A percentile compares a stretch with the other conserved stretches of the same genome.
Conservation (phyloP, 2,113 vertebrate species). For the Picathartes gymnocephalus region DNA sequence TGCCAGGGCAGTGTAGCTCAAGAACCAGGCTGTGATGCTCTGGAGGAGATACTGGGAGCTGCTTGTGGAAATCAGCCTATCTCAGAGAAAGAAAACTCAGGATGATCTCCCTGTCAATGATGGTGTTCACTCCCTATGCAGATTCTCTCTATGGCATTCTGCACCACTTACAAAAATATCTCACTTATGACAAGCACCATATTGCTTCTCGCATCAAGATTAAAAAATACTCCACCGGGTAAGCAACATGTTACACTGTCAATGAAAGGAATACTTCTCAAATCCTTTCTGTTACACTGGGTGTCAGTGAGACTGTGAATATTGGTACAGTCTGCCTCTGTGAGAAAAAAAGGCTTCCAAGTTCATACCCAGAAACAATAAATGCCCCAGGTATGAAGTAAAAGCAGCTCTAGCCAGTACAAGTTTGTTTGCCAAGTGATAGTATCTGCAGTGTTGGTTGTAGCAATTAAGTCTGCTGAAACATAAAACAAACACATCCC, state of each 20-base stretch:
- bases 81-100: neutral
- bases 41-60: neutral
- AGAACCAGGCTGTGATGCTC: neutral
- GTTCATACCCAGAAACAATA: conserved; percentile 32
- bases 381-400: conserved; percentile 35
- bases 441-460: conserved; percentile 25
- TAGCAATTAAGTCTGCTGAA: conserved; percentile 54
- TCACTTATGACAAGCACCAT: conserved; percentile 22
- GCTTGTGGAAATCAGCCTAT: neutral
- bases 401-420: conserved; percentile 36
- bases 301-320: neutral
- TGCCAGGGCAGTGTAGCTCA: neutral
- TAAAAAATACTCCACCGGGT: neutral
- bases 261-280: neutral
- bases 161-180: conserved; percentile 17
- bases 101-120: neutral
- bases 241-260: conserved; percentile 18
- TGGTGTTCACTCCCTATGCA: neutral
- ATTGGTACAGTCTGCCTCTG: conserved; percentile 7
- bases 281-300: neutral
- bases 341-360: conserved; percentile 26
- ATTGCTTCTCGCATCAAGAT: conserved; percentile 24
- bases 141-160: neutral
- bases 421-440: conserved; percentile 53
- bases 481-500: conserved; percentile 32